Percentiles rank a stretch among this genome's conserved stretches.
Conservation (phyloP, 2,888 invertebrate species). For the Ganaspis brasiliensis region DNA sequence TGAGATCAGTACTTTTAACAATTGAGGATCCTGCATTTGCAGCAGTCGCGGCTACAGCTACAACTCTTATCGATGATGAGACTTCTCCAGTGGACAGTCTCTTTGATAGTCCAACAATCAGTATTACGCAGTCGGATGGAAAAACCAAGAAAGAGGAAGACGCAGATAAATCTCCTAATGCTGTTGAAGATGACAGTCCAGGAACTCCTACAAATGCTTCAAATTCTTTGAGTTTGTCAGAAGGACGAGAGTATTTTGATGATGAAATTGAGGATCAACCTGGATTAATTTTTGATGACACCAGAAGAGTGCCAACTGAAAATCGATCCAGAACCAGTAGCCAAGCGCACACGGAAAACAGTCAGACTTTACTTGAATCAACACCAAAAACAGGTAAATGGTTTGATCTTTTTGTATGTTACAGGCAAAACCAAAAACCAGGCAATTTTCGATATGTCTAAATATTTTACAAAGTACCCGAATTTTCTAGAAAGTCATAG, state of each 20-base stretch:
- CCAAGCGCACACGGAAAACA: slow-evolving; percentile 75
- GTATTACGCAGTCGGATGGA: slow-evolving; percentile 78
- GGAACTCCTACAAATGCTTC: slow-evolving; percentile 90
- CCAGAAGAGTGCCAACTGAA: slow-evolving; percentile 71
- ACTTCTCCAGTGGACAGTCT: slow-evolving; percentile 92
- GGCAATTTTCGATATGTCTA: too few species aligned
- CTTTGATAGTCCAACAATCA: slow-evolving; percentile 86
- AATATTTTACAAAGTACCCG: too few species aligned
- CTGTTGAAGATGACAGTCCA: slow-evolving; percentile 82
- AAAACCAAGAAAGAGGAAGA: slow-evolving; percentile 79
- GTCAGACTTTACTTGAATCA: slow-evolving; percentile 76
- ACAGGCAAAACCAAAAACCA: too few species aligned
- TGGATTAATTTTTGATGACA: slow-evolving; percentile 89
- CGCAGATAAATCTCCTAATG: slow-evolving; percentile 79
- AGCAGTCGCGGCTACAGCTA: slow-evolving; percentile 86
- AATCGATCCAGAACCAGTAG: slow-evolving; percentile 63
- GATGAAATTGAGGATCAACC: slow-evolving; percentile 97
- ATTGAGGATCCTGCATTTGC: slow-evolving; percentile 90
- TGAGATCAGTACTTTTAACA: slow-evolving; percentile 83
- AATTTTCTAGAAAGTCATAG: too few species aligned
- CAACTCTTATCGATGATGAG: slow-evolving; percentile 89
- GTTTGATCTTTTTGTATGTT: background rate
- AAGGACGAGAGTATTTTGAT: slow-evolving; percentile 91
- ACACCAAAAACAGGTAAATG: slow-evolving; percentile 73
- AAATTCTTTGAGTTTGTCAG: slow-evolving; percentile 90